Conservation (phyloP, 2,113 vertebrate species). For the Copsychus sechellarum region DNA sequence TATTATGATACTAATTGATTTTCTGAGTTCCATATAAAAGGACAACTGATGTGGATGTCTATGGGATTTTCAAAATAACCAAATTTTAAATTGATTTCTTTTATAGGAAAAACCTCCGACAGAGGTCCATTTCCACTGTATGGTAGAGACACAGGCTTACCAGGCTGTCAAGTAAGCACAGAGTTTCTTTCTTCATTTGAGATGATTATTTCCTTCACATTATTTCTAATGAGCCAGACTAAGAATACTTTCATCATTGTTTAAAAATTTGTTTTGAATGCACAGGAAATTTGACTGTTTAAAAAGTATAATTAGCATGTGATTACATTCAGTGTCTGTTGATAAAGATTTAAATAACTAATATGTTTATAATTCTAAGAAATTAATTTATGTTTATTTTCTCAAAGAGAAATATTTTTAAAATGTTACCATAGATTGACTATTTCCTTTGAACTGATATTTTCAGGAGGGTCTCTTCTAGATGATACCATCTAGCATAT, state of each 20-base stretch:
- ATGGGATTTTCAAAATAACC: background rate
- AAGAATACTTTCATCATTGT: background rate
- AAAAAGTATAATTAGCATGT: background rate
- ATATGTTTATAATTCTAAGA: background rate
- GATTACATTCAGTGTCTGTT: background rate
- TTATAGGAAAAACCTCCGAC: conserved; percentile 89
- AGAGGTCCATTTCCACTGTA: conserved; percentile 86
- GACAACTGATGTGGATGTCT: background rate
- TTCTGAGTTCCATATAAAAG: background rate
- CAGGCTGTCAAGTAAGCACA: conserved; percentile 89
- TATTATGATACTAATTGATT: background rate
- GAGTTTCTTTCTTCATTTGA: background rate
- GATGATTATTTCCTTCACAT: background rate
- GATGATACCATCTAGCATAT: background rate
- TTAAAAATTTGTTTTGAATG: conserved; percentile 8
- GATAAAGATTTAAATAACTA: background rate
- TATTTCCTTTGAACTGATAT: background rate
- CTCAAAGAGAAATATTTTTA: background rate
- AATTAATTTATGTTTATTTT: background rate
- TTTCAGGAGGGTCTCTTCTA: background rate
- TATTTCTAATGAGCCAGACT: background rate
- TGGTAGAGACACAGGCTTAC: conserved; percentile 84
- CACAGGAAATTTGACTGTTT: background rate
- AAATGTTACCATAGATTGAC: background rate
- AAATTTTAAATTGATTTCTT: conserved; percentile 38